Evolutionary conservation across 2,888 invertebrate genomes (phyloP).

Genomic region (Tuta absoluta): DNA sequence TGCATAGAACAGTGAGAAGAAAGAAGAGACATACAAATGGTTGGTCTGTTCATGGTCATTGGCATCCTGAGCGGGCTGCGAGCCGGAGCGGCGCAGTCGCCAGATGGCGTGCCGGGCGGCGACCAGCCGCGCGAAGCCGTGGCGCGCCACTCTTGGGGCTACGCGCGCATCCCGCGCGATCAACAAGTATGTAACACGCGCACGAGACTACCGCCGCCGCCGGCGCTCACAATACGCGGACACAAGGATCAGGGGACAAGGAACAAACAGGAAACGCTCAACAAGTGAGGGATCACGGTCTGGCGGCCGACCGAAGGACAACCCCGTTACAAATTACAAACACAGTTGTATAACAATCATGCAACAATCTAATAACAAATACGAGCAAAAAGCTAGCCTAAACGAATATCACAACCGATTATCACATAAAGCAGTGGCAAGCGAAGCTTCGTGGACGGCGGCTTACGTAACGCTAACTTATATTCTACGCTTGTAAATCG

Average conservation of each 20-base stretch:
- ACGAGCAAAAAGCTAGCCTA: constrained; percentile 77
- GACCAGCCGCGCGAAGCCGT: constrained; percentile 86
- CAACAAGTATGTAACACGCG: constrained; percentile 55
- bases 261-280: constrained; percentile 34
- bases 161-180: constrained; percentile 62
- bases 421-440: constrained; percentile 79
- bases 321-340: constrained; percentile 35
- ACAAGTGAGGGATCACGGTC: constrained; percentile 44
- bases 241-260: constrained; percentile 24
- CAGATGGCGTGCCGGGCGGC: constrained; percentile 87
- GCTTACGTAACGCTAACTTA: constrained; percentile 75
- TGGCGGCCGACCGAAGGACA: constrained; percentile 34
- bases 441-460: constrained; percentile 80
- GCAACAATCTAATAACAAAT: constrained; percentile 41
- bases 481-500: constrained; percentile 66
- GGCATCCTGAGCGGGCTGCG: constrained; percentile 75
- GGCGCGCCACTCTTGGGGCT: constrained; percentile 83
- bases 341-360: constrained; percentile 10
- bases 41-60: constrained; percentile 79
- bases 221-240: constrained; percentile 53
- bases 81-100: constrained; percentile 83
- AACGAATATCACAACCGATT: constrained; percentile 78
- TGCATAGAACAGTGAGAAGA: constrained; percentile 60
- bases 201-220: constrained; percentile 35
- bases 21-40: constrained; percentile 78